Conservation (phyloP, 2,888 invertebrate species). For the Luperina testacea region DNA sequence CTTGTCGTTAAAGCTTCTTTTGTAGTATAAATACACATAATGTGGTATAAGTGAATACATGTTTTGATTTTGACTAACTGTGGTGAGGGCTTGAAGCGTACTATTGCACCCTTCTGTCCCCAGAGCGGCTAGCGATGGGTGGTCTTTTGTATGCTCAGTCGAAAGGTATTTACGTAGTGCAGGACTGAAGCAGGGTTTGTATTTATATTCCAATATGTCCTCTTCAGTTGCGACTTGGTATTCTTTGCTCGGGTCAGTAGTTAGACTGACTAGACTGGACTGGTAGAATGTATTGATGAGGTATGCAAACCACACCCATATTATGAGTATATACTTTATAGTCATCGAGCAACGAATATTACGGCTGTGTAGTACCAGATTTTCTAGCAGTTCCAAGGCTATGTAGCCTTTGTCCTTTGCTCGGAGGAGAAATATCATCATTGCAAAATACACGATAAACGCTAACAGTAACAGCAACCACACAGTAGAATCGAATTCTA, state of each 20-base stretch:
- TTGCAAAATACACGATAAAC: constrained; percentile 64
- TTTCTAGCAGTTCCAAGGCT: constrained; percentile 69
- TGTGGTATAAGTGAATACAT: constrained; percentile 49
- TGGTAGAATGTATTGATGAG: constrained; percentile 74
- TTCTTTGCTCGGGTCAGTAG: constrained; percentile 67
- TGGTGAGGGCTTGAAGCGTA: constrained; percentile 28
- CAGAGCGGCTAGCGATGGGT: background rate
- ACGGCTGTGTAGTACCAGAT: constrained; percentile 69
- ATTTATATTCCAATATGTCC: constrained; percentile 67
- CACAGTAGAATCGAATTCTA: constrained; percentile 70
- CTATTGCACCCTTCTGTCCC: constrained; percentile 50
- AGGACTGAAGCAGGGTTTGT: constrained; percentile 76
- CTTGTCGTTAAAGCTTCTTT: constrained; percentile 42
- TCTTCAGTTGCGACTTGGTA: constrained; percentile 73
- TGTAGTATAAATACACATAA: constrained; percentile 47
- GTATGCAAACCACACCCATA: constrained; percentile 75
- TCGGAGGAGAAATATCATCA: constrained; percentile 62
- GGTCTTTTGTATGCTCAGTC: constrained; percentile 28
- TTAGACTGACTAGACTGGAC: constrained; percentile 73
- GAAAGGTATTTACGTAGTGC: constrained; percentile 59
- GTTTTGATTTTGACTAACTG: constrained; percentile 36
- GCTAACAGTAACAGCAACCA: constrained; percentile 70
- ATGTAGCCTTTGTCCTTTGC: constrained; percentile 67
- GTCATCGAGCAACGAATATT: constrained; percentile 56
- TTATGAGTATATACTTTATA: constrained; percentile 64